Conservation (phyloP, 2,113 vertebrate species). For the Dipodomys stephensi region DNA sequence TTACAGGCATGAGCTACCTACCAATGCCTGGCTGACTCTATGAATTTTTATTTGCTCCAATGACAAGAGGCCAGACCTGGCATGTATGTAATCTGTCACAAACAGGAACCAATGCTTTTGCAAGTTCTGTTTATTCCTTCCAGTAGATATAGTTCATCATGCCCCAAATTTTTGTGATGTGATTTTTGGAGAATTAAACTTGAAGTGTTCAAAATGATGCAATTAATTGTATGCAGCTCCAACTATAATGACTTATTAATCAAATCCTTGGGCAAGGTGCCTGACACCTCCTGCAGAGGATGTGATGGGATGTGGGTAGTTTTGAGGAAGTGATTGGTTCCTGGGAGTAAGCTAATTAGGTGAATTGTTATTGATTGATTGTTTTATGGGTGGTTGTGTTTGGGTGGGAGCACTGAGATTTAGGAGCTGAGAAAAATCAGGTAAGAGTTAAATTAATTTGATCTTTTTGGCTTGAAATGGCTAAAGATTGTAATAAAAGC, state of each 20-base stretch:
- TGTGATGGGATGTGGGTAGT: conserved; percentile 1
- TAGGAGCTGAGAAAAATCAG: neutral
- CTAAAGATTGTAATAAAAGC: conserved; percentile 2
- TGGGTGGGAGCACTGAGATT: conserved; percentile 32
- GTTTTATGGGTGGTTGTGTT: conserved; percentile 5
- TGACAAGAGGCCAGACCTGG: neutral
- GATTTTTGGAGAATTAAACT: conserved; percentile 72
- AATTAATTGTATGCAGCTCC: conserved; percentile 69
- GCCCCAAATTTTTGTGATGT: conserved; percentile 53
- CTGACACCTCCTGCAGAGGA: neutral
- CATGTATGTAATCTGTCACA: neutral
- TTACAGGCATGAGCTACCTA: no score
- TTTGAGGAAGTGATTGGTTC: neutral
- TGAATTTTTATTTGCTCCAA: neutral
- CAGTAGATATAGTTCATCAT: conserved; percentile 17
- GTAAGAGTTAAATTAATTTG: conserved; percentile 30
- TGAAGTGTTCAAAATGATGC: conserved; percentile 67
- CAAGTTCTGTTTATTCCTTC: neutral
- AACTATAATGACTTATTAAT: conserved; percentile 62
- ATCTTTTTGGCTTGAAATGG: conserved; percentile 23
- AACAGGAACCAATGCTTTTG: neutral
- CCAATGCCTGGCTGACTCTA: neutral
- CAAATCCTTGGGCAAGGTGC: conserved; percentile 60
- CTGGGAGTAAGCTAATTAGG: conserved; percentile 24
- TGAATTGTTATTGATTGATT: conserved; percentile 53